Evolutionary conservation across 2,113 vertebrate genomes (phyloP), one percentile per base, ranked within the genome.

Genomic region (Drymodes brunneopygia): DNA sequence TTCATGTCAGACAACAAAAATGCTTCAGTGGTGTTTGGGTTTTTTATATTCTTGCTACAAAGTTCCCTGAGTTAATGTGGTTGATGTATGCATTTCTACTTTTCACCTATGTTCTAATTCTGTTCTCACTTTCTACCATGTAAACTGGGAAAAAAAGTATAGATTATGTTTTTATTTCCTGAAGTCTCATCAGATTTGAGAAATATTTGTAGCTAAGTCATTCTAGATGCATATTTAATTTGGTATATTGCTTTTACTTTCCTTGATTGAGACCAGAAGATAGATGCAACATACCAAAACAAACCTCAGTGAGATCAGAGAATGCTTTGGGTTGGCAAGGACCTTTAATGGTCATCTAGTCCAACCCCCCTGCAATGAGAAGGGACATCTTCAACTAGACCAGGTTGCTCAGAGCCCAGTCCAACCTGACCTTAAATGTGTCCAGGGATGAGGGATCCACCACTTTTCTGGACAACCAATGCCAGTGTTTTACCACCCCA

Each of bases 301-400:
- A 44, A 2, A 4, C 2, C 3, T 40, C 33, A 14, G 9, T 24
- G 44, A 90, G 56, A 36, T 69, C 45, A 35, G 9, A 35, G 24
- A 64, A 69, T 29, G 3, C 2, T 77, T 92, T 78, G 23, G 3
- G 2, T 65, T 56, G 36, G 36, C 42, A 91, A 18, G 21, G 7
- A 21, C 23, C 7, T 69, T 71, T 65, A 35, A 42, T 60, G 20
- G 10, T 20, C 28, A 25, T 25, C 22, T 54, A 48, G 22, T 42
- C 33, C 44, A 67, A 12, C 0, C 0, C 2, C 5, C 16, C 19
- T 45, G 21, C 40, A 13, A 45, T 12, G 16, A 29, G 5, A 28
- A 57, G 23, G 42, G 16, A 24, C 14, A 42, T 27, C n/a, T 75
- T 69, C 21, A 61, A 12, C 10, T 19, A 15, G 10, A 67, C 17